Evolutionary conservation across 2,113 vertebrate genomes (phyloP).

Genomic region (Grammatotria lemairii): DNA sequence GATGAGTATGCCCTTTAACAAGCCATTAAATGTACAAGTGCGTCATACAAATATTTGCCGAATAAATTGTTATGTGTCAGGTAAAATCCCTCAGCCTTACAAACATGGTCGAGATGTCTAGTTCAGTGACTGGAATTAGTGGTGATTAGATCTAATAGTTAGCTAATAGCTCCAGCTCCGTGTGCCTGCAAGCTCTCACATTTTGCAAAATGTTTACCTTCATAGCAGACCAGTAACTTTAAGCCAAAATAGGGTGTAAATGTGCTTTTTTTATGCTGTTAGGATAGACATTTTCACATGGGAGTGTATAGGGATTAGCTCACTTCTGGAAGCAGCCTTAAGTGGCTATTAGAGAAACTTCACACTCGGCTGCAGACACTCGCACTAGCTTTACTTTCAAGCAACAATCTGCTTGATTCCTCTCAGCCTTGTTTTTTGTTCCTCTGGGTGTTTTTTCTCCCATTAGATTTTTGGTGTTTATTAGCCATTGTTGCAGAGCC

Average conservation of each 20-base stretch:
- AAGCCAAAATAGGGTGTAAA: background rate
- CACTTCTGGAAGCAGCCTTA: background rate
- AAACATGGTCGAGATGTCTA: background rate
- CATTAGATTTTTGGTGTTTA: background rate
- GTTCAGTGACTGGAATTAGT: background rate
- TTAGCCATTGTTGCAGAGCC: background rate
- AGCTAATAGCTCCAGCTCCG: background rate
- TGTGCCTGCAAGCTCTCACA: background rate
- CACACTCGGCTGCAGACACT: background rate
- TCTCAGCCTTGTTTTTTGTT: background rate
- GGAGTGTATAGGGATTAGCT: background rate
- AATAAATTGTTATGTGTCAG: background rate
- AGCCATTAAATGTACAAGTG: accelerated
- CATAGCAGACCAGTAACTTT: background rate
- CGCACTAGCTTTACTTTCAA: background rate
- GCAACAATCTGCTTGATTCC: background rate
- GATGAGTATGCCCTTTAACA: background rate
- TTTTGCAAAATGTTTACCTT: background rate
- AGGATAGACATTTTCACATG: background rate
- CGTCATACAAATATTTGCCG: background rate
- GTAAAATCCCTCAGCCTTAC: background rate
- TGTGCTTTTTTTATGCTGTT: background rate
- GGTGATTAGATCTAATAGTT: background rate
- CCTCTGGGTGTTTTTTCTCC: background rate
- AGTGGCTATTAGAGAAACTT: background rate